Base-by-base conservation (phyloP, 2,888 invertebrate species). In the Meganola albula region DNA sequence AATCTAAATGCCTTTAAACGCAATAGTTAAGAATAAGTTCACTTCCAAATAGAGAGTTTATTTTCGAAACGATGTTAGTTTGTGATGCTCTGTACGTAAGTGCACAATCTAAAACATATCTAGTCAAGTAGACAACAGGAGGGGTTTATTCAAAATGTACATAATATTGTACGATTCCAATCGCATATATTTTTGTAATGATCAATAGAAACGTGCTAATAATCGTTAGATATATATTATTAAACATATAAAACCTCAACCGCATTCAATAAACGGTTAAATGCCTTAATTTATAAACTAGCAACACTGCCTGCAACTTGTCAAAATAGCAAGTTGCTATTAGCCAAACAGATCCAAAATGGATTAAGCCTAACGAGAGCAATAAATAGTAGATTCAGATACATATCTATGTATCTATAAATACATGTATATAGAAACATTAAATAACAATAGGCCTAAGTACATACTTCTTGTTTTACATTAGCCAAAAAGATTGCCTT, bases 81-180 rank as follows among this genome's bases (percentile, higher is more conserved):
- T 63, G 65, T 58, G 59, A 59, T 54, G 70, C 68, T 69, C 46
- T 62, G 62, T 61, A 24, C 44, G 53, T 41, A 58, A 66, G 64
- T 68, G 77, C 83, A 82, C 79, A 74, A 79, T 74, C 63, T 69
- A 74, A 80, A 76, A 85, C 84, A 85, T 85, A 85, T 85, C 84
- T 85, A 85, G 84, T 85, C 84, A 85, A 59, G 80, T 80, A 79
- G 76, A 66, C 63, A 65, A 69, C 70, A 64, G 61, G 65, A 68
- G 59, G 61, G 68, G 62, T 66, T 55, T 72, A 71, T 74, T 74
- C 74, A 61, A 72, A 57, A 55, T 79, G 73, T 80, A 77, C 57
- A 76, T 72, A 75, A 61, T 59, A 50, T 46, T 53, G 48, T 13
- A 40, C 43, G 42, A 48, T 77, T 80, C 74, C 79, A 66, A 63